Conservation (phyloP, 2,888 invertebrate genomes). For the Meliscaeva auricollis region DNA sequence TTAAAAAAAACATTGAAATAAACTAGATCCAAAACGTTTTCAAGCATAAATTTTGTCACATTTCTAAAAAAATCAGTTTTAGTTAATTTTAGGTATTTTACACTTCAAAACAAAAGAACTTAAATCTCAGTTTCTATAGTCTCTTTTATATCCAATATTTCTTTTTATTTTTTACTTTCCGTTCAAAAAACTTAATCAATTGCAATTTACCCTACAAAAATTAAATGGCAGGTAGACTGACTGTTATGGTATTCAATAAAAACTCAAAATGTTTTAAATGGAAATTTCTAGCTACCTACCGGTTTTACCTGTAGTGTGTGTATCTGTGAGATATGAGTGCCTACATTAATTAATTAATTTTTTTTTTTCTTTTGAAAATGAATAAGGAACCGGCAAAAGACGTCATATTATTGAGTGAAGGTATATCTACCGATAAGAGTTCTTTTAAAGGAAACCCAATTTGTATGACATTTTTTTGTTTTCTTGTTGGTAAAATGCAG, state of each 20-base stretch:
- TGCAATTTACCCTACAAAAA: constrained; percentile 10
- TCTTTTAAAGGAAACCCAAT: neutral
- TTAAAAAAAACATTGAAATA: too few species aligned
- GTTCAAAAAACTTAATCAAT: too few species aligned
- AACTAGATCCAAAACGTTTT: too few species aligned
- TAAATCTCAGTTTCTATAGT: too few species aligned
- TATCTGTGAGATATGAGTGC: constrained; percentile 61
- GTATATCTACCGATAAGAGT: neutral
- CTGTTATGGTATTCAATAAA: neutral
- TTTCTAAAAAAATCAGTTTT: too few species aligned
- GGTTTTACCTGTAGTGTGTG: constrained; percentile 25
- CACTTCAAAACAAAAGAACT: too few species aligned
- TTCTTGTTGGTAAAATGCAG: neutral
- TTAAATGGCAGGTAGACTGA: neutral
- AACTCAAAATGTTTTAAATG: constrained; percentile 34
- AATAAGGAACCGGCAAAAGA: constrained; percentile 45
- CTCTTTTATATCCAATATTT: too few species aligned
- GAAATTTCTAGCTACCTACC: constrained; percentile 50
- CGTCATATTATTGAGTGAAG: neutral
- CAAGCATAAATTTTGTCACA: too few species aligned
- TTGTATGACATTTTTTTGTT: constrained; percentile 6
- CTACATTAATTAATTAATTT: neutral
- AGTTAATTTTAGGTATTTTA: too few species aligned
- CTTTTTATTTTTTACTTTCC: too few species aligned
- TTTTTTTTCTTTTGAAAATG: neutral